Conservation (phyloP, 1,140 invertebrate genomes). For the Eupristina koningsbergeri region DNA sequence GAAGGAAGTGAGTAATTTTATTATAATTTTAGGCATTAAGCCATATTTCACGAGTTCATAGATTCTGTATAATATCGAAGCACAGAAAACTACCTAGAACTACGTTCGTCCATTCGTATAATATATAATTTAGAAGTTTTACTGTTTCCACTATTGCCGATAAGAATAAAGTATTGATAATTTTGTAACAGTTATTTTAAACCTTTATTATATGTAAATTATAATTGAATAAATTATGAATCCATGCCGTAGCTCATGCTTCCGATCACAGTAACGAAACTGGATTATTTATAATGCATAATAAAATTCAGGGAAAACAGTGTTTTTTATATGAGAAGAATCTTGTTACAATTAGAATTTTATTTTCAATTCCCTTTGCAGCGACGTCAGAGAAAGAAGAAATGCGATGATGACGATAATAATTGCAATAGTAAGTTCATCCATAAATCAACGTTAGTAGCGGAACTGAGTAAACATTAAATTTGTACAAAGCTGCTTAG, state of each 20-base stretch:
- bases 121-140: background rate
- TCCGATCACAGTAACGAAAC: background rate
- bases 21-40: no score
- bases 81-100: background rate
- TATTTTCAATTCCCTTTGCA: conserved; percentile 23
- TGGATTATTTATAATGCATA: background rate
- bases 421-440: conserved; percentile 46
- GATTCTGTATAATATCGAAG: background rate
- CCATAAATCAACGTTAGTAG: conserved; percentile 38
- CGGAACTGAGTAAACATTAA: conserved; percentile 31
- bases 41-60: background rate
- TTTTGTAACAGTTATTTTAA: background rate
- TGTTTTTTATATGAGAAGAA: no score
- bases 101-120: background rate
- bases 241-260: no score
- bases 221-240: no score
- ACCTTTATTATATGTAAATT: background rate
- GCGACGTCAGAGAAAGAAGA: conserved; percentile 39
- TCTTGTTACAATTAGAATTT: conserved; percentile 1
- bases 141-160: background rate
- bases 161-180: background rate
- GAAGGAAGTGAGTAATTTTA: no score
- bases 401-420: conserved; percentile 46
- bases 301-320: background rate
- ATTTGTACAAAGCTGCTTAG: conserved; percentile 42